phyloP scores from a whole-genome alignment of 2,888 invertebrate species.

The Biston betularia region DNA sequence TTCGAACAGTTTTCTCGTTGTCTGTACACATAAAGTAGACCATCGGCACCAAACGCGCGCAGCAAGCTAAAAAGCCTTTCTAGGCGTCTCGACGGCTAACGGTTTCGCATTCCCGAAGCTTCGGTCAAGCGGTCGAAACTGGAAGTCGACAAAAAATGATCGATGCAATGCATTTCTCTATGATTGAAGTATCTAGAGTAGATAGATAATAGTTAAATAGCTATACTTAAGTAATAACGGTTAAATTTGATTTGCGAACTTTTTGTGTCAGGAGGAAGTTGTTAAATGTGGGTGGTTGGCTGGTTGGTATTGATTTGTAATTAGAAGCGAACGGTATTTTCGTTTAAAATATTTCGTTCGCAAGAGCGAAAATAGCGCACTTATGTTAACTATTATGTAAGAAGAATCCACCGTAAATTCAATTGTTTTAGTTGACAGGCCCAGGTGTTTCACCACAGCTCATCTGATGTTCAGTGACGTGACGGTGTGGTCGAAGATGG shows the following conservation, averaged over 20 bases:
- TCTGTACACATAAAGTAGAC: constrained; percentile 46
- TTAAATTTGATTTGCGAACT: constrained; percentile 1
- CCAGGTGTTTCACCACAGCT: neutral
- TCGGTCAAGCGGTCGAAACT: constrained; percentile 41
- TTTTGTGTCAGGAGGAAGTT: neutral
- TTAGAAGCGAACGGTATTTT: no score
- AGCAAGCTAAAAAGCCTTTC: constrained; percentile 50
- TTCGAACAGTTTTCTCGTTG: constrained; percentile 7
- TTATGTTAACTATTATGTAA: neutral
- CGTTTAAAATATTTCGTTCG: no score
- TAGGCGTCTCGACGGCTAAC: constrained; percentile 66
- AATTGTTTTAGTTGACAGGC: no score
- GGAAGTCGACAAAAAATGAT: constrained; percentile 56
- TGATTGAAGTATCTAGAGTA: constrained; percentile 19
- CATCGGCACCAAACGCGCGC: constrained; percentile 48
- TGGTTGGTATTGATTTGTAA: no score
- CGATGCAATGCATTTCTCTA: constrained; percentile 51
- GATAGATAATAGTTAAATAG: constrained; percentile 2
- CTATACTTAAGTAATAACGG: neutral
- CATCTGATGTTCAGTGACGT: no score
- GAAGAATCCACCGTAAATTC: neutral
- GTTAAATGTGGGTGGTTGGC: no score
- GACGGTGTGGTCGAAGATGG: no score
- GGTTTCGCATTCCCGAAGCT: constrained; percentile 59
- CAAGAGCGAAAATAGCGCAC: no score